Percentiles rank a stretch among this genome's conserved stretches.
These are phyloP conservation scores for Neodiprion virginianus DNA, from an alignment of 1,140 invertebrate species.

Conservation along the genomic window DNA sequence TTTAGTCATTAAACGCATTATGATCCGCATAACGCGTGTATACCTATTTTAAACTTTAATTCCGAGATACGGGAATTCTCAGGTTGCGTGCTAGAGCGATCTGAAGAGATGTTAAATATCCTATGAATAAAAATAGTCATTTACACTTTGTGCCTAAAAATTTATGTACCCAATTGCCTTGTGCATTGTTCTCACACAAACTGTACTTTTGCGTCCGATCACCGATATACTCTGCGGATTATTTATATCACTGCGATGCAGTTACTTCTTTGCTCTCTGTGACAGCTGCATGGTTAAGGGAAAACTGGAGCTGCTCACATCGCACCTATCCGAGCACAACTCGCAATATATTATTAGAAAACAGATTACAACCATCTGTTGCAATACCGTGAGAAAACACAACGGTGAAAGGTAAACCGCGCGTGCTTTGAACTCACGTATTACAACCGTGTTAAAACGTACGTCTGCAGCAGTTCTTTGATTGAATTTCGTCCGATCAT, in stretches of 20 bases:
- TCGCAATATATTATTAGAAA: slow-evolving; percentile 44
- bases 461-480: slow-evolving; percentile 31
- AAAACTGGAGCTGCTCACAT: background rate
- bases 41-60: too few species aligned
- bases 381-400: slow-evolving; percentile 46
- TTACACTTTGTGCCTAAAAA: too few species aligned
- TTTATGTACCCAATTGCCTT: background rate
- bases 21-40: too few species aligned
- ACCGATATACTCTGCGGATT: background rate
- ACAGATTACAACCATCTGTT: slow-evolving; percentile 39
- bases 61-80: too few species aligned
- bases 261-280: background rate
- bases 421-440: slow-evolving; percentile 34
- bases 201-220: background rate
- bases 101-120: too few species aligned
- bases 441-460: slow-evolving; percentile 13
- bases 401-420: slow-evolving; percentile 46
- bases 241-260: background rate
- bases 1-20: too few species aligned
- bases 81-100: too few species aligned
- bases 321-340: background rate
- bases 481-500: slow-evolving; percentile 25
- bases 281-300: background rate
- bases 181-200: background rate
- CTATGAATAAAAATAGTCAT: too few species aligned